These are phyloP conservation scores for Neuroscelio doddi DNA, from an alignment of 2,888 invertebrate genomes.

Conservation along the genomic window DNA sequence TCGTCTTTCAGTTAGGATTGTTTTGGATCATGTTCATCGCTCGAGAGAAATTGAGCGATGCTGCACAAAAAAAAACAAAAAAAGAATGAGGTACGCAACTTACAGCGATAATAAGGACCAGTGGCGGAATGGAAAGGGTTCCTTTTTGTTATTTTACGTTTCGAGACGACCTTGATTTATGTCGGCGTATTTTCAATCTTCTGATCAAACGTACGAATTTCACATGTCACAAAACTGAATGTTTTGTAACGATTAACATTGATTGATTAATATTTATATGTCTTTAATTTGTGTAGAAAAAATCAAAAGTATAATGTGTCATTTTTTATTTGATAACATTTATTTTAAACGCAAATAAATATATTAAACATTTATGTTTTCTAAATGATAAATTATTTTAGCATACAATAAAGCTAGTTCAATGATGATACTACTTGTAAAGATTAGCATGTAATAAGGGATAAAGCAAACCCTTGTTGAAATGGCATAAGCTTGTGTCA, in stretches of 20 bases:
- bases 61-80: conserved; percentile 12
- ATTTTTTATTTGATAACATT: no score
- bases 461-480: conserved; percentile 28
- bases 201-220: conserved; percentile 27
- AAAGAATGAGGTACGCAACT: conserved; percentile 28
- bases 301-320: no score
- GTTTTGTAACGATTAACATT: not conserved
- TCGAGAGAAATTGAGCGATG: conserved; percentile 38
- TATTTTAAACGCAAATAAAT: no score
- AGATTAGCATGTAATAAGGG: conserved; percentile 60
- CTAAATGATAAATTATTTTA: not conserved
- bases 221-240: conserved; percentile 1
- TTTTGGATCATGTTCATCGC: conserved; percentile 44
- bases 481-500: conserved; percentile 53
- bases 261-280: no score
- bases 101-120: conserved; percentile 43
- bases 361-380: not conserved
- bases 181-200: conserved; percentile 16
- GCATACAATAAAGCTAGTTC: not conserved
- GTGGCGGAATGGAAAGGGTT: conserved; percentile 38
- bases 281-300: no score
- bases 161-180: conserved; percentile 34
- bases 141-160: conserved; percentile 30
- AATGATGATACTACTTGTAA: conserved; percentile 7
- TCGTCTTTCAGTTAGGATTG: conserved; percentile 49